These are phyloP conservation scores for Cryptophagus acutangulus DNA, from an alignment of 2,888 invertebrate species.

Conservation along the genomic window DNA sequence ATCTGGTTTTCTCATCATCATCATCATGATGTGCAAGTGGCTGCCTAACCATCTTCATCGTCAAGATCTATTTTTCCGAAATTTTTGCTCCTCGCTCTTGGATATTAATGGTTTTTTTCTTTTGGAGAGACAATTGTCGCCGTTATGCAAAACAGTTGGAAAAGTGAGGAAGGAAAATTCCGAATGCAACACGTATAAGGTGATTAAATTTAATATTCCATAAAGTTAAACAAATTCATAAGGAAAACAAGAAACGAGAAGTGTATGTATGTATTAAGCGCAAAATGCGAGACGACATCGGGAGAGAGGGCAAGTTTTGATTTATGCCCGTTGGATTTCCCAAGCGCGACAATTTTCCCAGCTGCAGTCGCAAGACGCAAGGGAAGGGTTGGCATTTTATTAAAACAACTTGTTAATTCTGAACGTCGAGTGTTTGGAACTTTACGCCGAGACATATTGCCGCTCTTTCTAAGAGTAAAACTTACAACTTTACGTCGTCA, in stretches of 20 bases:
- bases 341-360: slow-evolving; percentile 34
- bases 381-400: slow-evolving; percentile 48
- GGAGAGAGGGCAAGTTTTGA: slow-evolving; percentile 43
- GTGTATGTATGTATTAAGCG: too few relatives aligned
- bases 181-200: too few relatives aligned
- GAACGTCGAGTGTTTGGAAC: slow-evolving; percentile 44
- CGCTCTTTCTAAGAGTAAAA: slow-evolving; percentile 40
- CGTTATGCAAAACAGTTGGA: too few relatives aligned
- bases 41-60: not conserved
- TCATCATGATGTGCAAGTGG: slow-evolving; percentile 17
- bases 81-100: too few relatives aligned
- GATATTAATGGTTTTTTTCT: too few relatives aligned
- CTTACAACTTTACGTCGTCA: slow-evolving; percentile 40
- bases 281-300: too few relatives aligned
- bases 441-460: slow-evolving; percentile 36
- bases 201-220: slow-evolving; percentile 39
- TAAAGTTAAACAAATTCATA: slow-evolving; percentile 41
- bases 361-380: slow-evolving; percentile 33
- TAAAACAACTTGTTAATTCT: slow-evolving; percentile 51
- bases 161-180: too few relatives aligned
- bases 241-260: slow-evolving; percentile 35
- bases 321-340: slow-evolving; percentile 44
- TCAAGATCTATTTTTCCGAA: too few relatives aligned
- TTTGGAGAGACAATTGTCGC: too few relatives aligned
- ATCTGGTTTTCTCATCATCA: slow-evolving; percentile 29